These are phyloP conservation scores for Scyliorhinus canicula DNA, from an alignment of 2,797 vertebrate species.

Conservation along the genomic window DNA sequence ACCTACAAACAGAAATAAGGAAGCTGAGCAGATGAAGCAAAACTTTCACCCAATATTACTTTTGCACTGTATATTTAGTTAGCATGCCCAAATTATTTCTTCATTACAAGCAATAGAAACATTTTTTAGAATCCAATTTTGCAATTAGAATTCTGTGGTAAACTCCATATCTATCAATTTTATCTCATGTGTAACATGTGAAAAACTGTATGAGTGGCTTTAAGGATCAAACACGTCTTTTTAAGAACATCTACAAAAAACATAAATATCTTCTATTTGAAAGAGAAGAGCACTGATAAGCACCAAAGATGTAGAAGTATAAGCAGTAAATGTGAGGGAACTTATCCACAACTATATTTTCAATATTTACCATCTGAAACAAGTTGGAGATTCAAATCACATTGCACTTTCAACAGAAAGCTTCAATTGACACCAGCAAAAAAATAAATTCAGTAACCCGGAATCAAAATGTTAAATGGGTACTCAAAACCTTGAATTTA, in stretches of 20 bases:
- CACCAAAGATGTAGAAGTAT: not conserved
- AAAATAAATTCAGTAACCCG: not conserved
- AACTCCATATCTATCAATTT: not conserved
- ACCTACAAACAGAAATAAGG: constrained; percentile 63
- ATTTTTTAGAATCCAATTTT: not conserved
- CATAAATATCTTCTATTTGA: not conserved
- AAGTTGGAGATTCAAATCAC: not conserved
- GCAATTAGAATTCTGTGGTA: not conserved
- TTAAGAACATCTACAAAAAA: not conserved
- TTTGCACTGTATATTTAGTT: not conserved
- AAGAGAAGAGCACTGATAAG: not conserved
- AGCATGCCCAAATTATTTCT: not conserved
- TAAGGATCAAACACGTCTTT: not conserved
- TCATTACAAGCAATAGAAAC: not conserved
- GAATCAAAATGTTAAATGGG: not conserved
- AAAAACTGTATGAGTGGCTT: not conserved
- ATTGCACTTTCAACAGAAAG: not conserved
- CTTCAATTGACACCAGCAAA: not conserved
- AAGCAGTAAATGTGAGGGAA: not conserved
- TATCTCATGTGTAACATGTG: not conserved
- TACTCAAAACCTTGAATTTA: not conserved
- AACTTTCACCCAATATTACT: not conserved
- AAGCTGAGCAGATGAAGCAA: not conserved
- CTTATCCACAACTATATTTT: not conserved
- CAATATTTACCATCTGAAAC: not conserved